A percentile compares a stretch with the other conserved stretches of the same genome.
Evolutionary conservation across 2,797 vertebrate genomes (phyloP).

Genomic region (Gallinago solitaria): DNA sequence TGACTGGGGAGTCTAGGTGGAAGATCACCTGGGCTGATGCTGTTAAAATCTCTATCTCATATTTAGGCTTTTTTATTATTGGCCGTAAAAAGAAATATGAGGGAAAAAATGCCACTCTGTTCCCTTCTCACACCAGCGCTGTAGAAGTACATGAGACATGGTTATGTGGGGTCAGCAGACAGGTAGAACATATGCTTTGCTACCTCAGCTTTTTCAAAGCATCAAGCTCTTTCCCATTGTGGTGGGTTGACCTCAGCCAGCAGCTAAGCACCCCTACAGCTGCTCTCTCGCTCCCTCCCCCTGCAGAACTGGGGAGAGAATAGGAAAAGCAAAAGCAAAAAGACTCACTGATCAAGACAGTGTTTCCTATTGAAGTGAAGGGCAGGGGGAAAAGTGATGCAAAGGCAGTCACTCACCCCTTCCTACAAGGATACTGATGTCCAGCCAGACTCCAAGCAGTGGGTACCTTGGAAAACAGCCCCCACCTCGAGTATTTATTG

Average conservation of each 20-base stretch:
- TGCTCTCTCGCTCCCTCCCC: background rate
- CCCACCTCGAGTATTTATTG: background rate
- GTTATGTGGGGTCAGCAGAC: background rate
- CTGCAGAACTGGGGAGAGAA: background rate
- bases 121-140: background rate
- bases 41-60: background rate
- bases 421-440: background rate
- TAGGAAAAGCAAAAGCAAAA: background rate
- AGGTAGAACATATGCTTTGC: background rate
- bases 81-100: background rate
- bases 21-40: background rate
- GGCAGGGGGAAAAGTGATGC: background rate
- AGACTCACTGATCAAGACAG: background rate
- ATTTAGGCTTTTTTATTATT: rapidly evolving
- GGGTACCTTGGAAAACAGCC: background rate
- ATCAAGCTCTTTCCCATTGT: background rate
- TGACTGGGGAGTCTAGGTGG: background rate
- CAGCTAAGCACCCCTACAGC: background rate
- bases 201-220: background rate
- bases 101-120: background rate
- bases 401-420: background rate
- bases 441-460: background rate
- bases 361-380: background rate
- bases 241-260: background rate
- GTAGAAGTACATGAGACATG: background rate